Base-by-base conservation (phyloP, 2,888 invertebrate species). In the Chirona hameri region DNA sequence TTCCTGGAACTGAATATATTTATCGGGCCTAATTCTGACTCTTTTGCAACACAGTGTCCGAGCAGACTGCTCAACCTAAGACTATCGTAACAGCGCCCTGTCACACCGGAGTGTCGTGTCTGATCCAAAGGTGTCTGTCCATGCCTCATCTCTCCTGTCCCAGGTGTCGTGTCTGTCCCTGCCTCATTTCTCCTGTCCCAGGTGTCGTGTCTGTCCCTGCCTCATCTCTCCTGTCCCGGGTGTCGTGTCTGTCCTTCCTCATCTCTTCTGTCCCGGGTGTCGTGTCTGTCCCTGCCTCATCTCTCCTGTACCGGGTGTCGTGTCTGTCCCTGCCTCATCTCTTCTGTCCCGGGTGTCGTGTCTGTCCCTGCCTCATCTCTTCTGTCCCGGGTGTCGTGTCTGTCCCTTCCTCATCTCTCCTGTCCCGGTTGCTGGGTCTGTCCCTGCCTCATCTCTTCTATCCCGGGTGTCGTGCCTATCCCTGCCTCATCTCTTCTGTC, bases 401-500 rank as follows among this genome's bases (percentile, higher is more conserved):
- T 83, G 52, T 12, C 52, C 52, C 52, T 7, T 1, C 52, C 60
- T 24, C 31, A 87, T 86, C 88, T 98, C 97, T n/a, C n/a, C n/a
- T n/a, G n/a, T n/a, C n/a, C 52, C 52, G 18, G 1, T 1, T 52
- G 12, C 29, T 24, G 83, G 83, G 88, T 96, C 95, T 83, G 52
- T 12, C 52, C 52, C 52, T 7, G 15, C 52, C 60, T 24, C 31
- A 87, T 86, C 88, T 98, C 97, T 88, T 96, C n/a, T n/a, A n/a
- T n/a, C n/a, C 52, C 52, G 18, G 1, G 18, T 52, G 12, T 48
- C 27, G 83, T 83, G 88, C 96, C 95, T 83, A 12, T 12, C 52
- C 52, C 52, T 7, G 15, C 52, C 60, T 24, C 31, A 87, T 86
- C 88, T 98, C 97, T 88, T 96, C n/a, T n/a, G n/a, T n/a, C n/a